Percentiles rank a stretch among this genome's conserved stretches.
Conservation (phyloP, 2,888 invertebrate genomes). For the Desoria tigrina region DNA sequence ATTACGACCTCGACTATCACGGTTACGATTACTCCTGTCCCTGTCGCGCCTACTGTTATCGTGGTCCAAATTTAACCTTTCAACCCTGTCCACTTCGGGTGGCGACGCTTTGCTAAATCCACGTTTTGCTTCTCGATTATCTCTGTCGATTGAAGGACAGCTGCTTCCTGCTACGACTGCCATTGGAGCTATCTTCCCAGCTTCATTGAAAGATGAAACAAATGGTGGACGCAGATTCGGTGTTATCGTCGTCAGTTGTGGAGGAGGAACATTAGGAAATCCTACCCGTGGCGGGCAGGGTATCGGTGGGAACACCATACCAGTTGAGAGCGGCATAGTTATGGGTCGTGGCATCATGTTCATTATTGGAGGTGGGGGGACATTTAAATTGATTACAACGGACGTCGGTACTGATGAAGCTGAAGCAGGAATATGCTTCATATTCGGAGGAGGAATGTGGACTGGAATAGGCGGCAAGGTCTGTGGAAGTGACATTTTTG, state of each 20-base stretch:
- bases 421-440: conserved; percentile 21
- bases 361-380: conserved; percentile 47
- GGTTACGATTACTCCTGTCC: conserved; percentile 4
- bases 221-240: conserved; percentile 3
- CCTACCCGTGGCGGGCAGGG: conserved; percentile 21
- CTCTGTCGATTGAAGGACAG: neutral
- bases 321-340: conserved; percentile 16
- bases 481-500: conserved; percentile 12
- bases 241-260: conserved; percentile 20
- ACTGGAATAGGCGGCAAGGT: conserved; percentile 26
- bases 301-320: conserved; percentile 22
- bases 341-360: conserved; percentile 18
- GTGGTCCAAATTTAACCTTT: conserved; percentile 10
- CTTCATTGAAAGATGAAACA: neutral
- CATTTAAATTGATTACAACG: conserved; percentile 43
- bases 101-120: conserved; percentile 13
- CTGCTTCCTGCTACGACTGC: neutral
- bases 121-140: neutral
- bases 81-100: neutral
- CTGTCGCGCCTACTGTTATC: neutral
- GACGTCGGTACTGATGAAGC: conserved; percentile 23
- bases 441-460: conserved; percentile 34
- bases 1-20: conserved; percentile 19
- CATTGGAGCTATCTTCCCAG: conserved; percentile 1
- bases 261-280: conserved; percentile 16